A percentile compares a stretch with the other conserved stretches of the same genome.
These are phyloP conservation scores for Empis livida DNA, from an alignment of 2,888 invertebrate genomes.

Conservation along the genomic window DNA sequence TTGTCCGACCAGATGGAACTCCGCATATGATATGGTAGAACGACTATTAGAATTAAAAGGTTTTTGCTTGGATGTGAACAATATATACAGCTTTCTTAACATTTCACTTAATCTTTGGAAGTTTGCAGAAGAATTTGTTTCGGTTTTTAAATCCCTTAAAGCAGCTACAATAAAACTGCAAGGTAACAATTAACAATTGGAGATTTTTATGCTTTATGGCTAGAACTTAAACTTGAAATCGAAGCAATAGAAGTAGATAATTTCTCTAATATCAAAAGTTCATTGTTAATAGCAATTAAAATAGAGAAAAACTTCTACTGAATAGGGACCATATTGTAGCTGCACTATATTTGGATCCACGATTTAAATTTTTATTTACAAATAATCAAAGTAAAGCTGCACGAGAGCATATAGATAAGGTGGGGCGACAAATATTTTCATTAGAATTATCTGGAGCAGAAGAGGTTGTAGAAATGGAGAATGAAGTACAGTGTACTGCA, in stretches of 20 bases:
- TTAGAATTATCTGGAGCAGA: not conserved
- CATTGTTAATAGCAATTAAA: not conserved
- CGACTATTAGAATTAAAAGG: no score
- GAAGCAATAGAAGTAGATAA: not conserved
- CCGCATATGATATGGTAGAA: no score
- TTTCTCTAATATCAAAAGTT: not conserved
- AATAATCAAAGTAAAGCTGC: not conserved
- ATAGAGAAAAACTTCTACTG: constrained; percentile 2
- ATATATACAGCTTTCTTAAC: no score
- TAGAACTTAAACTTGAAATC: constrained; percentile 7
- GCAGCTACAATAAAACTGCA: no score
- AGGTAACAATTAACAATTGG: no score
- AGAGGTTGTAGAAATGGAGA: not conserved
- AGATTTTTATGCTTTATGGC: constrained; percentile 13
- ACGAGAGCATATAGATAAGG: not conserved
- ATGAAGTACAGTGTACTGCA: not conserved
- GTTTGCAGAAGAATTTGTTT: no score
- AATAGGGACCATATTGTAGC: constrained; percentile 11
- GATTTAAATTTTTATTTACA: constrained; percentile 9
- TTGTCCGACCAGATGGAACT: no score
- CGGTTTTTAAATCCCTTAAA: no score
- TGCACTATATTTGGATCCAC: constrained; percentile 12
- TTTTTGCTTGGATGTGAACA: no score
- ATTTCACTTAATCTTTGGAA: no score
- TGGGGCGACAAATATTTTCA: not conserved